These are phyloP conservation scores for Microctenopoma steveboyesi DNA, from an alignment of 2,797 vertebrate species.

Conservation along the genomic window DNA sequence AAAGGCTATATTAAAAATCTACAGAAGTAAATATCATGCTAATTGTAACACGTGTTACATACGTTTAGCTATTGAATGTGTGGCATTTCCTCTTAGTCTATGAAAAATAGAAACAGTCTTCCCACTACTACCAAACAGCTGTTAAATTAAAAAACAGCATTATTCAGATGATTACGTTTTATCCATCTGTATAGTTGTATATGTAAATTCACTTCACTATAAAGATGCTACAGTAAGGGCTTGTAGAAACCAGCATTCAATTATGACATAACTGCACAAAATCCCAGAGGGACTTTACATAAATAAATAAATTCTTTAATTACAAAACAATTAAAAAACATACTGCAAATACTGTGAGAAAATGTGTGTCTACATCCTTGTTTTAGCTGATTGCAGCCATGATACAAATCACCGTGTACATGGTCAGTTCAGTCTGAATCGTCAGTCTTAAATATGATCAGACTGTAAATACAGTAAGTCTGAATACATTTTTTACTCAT, in stretches of 20 bases:
- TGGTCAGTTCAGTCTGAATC: conserved; percentile 20
- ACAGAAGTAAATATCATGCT: background rate
- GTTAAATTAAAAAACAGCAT: background rate
- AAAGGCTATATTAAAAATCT: background rate
- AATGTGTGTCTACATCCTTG: conserved; percentile 31
- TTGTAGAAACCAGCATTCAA: background rate
- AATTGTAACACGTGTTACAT: background rate
- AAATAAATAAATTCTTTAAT: conserved; percentile 76
- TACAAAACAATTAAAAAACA: conserved; percentile 68
- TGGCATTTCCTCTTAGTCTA: background rate
- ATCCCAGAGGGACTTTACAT: conserved; percentile 51
- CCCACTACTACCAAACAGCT: background rate
- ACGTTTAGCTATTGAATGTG: background rate
- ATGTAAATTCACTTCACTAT: background rate
- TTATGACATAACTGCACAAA: conserved; percentile 36
- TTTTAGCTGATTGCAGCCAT: conserved; percentile 29
- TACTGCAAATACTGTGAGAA: conserved; percentile 31
- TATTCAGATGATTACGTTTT: background rate
- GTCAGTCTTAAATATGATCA: conserved; percentile 4
- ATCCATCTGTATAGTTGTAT: background rate
- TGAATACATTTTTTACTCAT: conserved; percentile 10
- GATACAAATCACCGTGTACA: conserved; percentile 33
- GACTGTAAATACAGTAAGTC: background rate
- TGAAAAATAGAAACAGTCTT: conserved; percentile 4
- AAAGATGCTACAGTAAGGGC: background rate